Percentiles rank a stretch among this genome's conserved stretches.
Evolutionary conservation across 1,140 invertebrate species (phyloP).

Genomic region (Drosophila melanica): DNA sequence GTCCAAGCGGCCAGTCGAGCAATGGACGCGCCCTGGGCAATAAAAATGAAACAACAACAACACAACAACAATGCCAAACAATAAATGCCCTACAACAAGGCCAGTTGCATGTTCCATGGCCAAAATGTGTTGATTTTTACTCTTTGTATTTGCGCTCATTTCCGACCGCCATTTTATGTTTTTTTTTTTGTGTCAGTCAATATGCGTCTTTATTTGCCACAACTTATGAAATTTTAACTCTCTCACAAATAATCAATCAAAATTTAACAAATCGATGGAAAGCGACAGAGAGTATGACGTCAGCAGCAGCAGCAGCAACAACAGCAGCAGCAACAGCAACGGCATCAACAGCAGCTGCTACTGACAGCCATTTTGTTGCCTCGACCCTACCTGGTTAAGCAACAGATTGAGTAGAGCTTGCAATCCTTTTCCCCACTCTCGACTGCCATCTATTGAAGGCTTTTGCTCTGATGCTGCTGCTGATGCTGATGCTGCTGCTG

Average conservation of each 20-base stretch:
- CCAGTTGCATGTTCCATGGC: slow-evolving; percentile 28
- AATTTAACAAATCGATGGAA: slow-evolving; percentile 31
- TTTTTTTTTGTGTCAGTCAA: slow-evolving; percentile 55
- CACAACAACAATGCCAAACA: slow-evolving; percentile 4
- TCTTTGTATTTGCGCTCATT: slow-evolving; percentile 46
- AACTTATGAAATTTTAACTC: slow-evolving; percentile 28
- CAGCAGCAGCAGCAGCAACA: slow-evolving; percentile 36
- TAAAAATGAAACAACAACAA: slow-evolving; percentile 46
- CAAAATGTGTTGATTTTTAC: slow-evolving; percentile 16
- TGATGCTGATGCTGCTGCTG: slow-evolving; percentile 11
- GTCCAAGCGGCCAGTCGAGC: slow-evolving; percentile 34
- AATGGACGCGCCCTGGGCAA: slow-evolving; percentile 34
- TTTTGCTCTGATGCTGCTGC: slow-evolving; percentile 21
- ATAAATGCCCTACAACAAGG: slow-evolving; percentile 27
- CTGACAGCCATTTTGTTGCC: slow-evolving; percentile 62
- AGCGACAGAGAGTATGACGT: slow-evolving; percentile 36
- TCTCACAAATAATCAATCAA: slow-evolving; percentile 60
- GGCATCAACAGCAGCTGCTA: slow-evolving; percentile 34
- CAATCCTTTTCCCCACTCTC: not conserved
- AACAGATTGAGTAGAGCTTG: slow-evolving; percentile 34
- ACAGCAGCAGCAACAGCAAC: slow-evolving; percentile 24
- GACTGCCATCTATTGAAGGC: slow-evolving; percentile 21
- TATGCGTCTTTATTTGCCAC: slow-evolving; percentile 46
- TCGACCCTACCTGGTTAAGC: slow-evolving; percentile 13
- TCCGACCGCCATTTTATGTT: slow-evolving; percentile 46